Conservation (phyloP, 1,140 invertebrate genomes). For the Charaxes varanes region DNA sequence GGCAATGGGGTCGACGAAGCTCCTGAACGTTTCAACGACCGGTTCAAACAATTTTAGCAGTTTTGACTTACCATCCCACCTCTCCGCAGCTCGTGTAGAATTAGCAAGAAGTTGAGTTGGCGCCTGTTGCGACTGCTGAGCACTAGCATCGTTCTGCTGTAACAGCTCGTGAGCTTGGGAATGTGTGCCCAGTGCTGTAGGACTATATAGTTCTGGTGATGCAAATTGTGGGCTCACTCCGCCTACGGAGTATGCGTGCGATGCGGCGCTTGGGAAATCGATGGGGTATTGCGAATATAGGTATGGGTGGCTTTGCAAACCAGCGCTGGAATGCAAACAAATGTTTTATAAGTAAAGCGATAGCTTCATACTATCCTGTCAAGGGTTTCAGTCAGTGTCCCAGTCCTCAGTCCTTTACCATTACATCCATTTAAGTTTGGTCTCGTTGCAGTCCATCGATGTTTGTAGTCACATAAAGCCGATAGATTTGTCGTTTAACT, state of each 20-base stretch:
- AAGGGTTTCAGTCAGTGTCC: conserved; percentile 2
- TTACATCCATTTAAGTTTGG: too few relatives aligned
- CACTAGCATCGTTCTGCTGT: conserved; percentile 55
- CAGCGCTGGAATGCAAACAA: conserved; percentile 63
- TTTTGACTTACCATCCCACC: conserved; percentile 73
- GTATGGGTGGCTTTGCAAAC: conserved; percentile 67
- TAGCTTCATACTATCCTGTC: conserved; percentile 9
- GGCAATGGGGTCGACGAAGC: conserved; percentile 52
- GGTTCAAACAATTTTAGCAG: conserved; percentile 61
- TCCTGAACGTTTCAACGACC: conserved; percentile 47
- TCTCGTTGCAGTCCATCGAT: too few relatives aligned
- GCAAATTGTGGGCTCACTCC: conserved; percentile 63
- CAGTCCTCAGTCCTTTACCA: conserved; percentile 9
- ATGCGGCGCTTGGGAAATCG: conserved; percentile 69
- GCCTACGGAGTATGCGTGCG: conserved; percentile 66
- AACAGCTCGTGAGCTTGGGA: conserved; percentile 58
- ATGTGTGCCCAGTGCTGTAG: conserved; percentile 47
- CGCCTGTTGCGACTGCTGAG: conserved; percentile 70
- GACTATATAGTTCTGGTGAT: conserved; percentile 62
- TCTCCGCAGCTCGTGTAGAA: conserved; percentile 59
- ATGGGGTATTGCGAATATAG: conserved; percentile 72
- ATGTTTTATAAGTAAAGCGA: conserved; percentile 10
- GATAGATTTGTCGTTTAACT: too few relatives aligned
- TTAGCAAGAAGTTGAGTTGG: conserved; percentile 58
- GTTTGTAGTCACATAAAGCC: too few relatives aligned